These are phyloP conservation scores for Macrosoma leucophasiata DNA, from an alignment of 2,888 invertebrate genomes.

Conservation along the genomic window DNA sequence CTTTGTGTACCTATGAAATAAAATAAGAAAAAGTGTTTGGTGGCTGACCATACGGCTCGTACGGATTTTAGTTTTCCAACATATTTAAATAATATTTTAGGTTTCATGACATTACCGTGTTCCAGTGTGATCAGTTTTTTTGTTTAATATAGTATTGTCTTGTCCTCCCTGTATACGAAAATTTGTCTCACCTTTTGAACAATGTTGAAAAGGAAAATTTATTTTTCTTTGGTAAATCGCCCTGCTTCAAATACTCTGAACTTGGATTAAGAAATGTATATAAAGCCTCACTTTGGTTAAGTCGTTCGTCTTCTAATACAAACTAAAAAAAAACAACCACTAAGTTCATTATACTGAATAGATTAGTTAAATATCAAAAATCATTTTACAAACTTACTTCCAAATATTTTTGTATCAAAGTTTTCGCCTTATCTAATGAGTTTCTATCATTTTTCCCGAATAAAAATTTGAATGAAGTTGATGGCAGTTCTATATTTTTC, in stretches of 20 bases:
- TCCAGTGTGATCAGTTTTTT: no score
- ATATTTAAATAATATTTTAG: no score
- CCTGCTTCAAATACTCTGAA: constrained; percentile 90
- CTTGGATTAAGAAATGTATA: constrained; percentile 95
- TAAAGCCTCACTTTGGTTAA: constrained; percentile 92
- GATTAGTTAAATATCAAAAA: background rate
- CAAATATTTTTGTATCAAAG: constrained; percentile 89
- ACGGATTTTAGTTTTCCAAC: no score
- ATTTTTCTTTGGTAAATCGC: constrained; percentile 87
- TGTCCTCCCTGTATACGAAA: no score
- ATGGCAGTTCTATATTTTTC: constrained; percentile 88
- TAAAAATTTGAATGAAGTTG: constrained; percentile 85
- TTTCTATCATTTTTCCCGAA: constrained; percentile 89
- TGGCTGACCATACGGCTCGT: no score
- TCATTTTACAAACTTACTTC: constrained; percentile 76
- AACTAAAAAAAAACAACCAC: constrained; percentile 74
- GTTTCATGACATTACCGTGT: no score
- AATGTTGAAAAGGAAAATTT: constrained; percentile 91
- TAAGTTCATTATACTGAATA: constrained; percentile 5
- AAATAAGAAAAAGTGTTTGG: no score
- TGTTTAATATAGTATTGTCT: no score
- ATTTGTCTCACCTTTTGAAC: constrained; percentile 82
- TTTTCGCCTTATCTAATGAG: constrained; percentile 87
- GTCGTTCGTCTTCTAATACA: constrained; percentile 88
- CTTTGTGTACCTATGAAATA: no score